Evolutionary conservation across 2,888 invertebrate genomes (phyloP).

Genomic region (Sphaeridia pumilis): DNA sequence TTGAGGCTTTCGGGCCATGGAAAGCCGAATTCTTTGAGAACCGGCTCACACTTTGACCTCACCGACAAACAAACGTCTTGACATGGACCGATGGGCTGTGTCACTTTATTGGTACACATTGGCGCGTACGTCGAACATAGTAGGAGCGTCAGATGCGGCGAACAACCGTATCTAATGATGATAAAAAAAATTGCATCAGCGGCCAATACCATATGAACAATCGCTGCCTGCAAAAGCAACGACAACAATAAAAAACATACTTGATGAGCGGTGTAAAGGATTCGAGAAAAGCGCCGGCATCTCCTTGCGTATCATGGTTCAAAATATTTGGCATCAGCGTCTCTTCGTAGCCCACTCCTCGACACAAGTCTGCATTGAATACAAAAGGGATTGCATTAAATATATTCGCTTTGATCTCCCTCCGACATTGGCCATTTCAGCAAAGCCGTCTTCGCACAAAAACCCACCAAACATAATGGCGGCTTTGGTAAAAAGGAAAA

Average conservation of each 20-base stretch:
- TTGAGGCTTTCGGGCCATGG: slow-evolving; percentile 83
- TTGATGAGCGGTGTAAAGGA: slow-evolving; percentile 84
- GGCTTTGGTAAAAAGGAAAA: too few relatives aligned
- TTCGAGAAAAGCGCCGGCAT: slow-evolving; percentile 76
- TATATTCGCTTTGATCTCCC: too few relatives aligned
- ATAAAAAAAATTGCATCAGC: slow-evolving; percentile 8
- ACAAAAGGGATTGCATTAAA: too few relatives aligned
- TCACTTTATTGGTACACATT: slow-evolving; percentile 90
- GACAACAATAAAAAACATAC: slow-evolving; percentile 24
- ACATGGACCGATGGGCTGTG: slow-evolving; percentile 78
- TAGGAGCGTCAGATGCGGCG: slow-evolving; percentile 74
- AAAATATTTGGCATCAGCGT: slow-evolving; percentile 91
- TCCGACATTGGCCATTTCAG: too few relatives aligned
- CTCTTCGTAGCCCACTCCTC: slow-evolving; percentile 78
- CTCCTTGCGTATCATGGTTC: slow-evolving; percentile 73
- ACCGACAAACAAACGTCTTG: slow-evolving; percentile 80
- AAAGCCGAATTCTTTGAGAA: slow-evolving; percentile 81
- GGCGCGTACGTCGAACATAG: slow-evolving; percentile 88
- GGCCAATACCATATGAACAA: too few relatives aligned
- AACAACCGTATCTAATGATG: slow-evolving; percentile 58
- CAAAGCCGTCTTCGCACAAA: too few relatives aligned
- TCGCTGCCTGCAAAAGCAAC: too few relatives aligned
- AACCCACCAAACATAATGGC: too few relatives aligned
- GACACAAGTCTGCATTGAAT: slow-evolving; percentile 54
- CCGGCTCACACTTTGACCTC: slow-evolving; percentile 69